Percentiles rank a stretch among this genome's conserved stretches.
Conservation (phyloP, 2,797 vertebrate species). For the Girardinus metallicus region DNA sequence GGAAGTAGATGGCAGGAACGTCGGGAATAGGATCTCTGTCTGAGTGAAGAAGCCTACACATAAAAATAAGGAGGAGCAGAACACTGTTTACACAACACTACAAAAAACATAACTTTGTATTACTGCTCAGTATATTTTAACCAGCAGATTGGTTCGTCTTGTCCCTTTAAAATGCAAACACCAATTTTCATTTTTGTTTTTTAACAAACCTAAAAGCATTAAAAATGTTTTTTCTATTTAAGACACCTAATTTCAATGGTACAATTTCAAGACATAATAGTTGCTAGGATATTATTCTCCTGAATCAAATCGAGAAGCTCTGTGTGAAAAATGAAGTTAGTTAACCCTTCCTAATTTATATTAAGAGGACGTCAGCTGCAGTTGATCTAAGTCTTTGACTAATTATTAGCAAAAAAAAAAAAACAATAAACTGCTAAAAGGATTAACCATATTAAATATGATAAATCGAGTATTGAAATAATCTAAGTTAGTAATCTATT, state of each 20-base stretch:
- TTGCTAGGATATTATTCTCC: background rate
- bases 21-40: constrained; percentile 97
- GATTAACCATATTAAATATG: no score
- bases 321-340: background rate
- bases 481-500: no score
- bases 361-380: background rate
- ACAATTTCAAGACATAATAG: background rate
- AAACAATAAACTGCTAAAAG: background rate
- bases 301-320: background rate
- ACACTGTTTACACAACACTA: background rate
- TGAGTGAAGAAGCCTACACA: constrained; percentile 89
- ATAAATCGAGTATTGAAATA: no score
- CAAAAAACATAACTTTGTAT: background rate
- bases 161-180: background rate
- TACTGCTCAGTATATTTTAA: background rate
- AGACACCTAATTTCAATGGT: background rate
- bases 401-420: background rate
- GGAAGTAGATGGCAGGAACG: constrained; percentile 95
- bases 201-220: background rate
- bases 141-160: background rate
- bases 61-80: background rate
- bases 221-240: background rate
- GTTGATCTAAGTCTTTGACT: background rate
- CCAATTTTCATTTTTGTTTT: background rate
- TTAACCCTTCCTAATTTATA: background rate